Evolutionary conservation across 2,797 vertebrate genomes (phyloP).

Genomic region (Pteropus rufus): DNA sequence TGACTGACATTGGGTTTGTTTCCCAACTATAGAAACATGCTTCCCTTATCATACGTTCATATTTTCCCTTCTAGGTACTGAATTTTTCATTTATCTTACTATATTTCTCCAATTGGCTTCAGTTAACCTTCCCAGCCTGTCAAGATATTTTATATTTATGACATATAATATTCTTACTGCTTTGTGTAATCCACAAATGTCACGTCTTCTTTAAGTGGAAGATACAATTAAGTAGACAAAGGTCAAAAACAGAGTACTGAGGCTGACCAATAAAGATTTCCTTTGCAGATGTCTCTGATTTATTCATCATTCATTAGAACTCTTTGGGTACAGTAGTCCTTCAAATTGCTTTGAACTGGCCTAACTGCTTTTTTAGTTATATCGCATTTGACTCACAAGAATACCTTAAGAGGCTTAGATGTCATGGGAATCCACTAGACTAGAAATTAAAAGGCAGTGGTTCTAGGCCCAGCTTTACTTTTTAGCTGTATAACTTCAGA

Average conservation of each 20-base stretch:
- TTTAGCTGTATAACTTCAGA: neutral
- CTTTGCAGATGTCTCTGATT: neutral
- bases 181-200: neutral
- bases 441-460: neutral
- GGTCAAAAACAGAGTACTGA: neutral
- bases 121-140: neutral
- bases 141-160: neutral
- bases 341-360: neutral
- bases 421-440: neutral
- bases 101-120: neutral
- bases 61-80: neutral
- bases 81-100: slow-evolving; percentile 6
- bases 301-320: neutral
- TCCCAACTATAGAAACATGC: neutral
- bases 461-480: neutral
- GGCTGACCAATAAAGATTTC: neutral
- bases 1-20: neutral
- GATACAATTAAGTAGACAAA: neutral
- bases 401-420: neutral
- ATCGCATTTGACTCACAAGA: neutral
- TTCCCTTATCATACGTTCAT: neutral
- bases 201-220: neutral
- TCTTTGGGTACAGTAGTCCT: neutral
- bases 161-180: neutral
- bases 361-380: neutral